Percentiles rank a stretch among this genome's conserved stretches.
These are phyloP conservation scores for Bos indicus DNA, from an alignment of 2,113 vertebrate species.

Conservation along the genomic window DNA sequence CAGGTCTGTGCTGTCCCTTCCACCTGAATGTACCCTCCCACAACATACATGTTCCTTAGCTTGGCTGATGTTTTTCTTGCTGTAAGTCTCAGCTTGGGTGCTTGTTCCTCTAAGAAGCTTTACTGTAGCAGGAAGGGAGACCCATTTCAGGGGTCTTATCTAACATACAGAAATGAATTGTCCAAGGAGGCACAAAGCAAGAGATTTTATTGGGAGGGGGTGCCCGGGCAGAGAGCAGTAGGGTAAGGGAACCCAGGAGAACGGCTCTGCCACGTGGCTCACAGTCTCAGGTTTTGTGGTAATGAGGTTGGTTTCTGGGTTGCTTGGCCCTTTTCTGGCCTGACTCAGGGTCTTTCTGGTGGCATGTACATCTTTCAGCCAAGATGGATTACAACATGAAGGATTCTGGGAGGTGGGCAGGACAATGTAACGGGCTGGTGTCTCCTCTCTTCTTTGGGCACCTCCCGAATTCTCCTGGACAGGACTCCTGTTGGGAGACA, in stretches of 20 bases:
- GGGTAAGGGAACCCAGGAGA: not conserved
- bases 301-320: not conserved
- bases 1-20: accelerated
- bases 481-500: not conserved
- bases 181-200: not conserved
- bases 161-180: not conserved
- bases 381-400: not conserved
- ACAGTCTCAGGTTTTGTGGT: not conserved
- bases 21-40: not conserved
- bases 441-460: not conserved
- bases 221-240: not conserved
- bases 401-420: not conserved
- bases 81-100: not conserved
- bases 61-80: not conserved
- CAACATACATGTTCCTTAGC: not conserved
- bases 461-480: not conserved
- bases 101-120: not conserved
- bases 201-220: not conserved
- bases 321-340: not conserved
- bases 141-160: not conserved
- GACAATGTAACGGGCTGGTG: not conserved
- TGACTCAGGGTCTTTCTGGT: not conserved
- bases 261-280: not conserved
- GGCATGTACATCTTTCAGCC: not conserved
- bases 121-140: not conserved